These are phyloP conservation scores for Calonectris borealis DNA, from an alignment of 2,113 vertebrate genomes.

Conservation along the genomic window DNA sequence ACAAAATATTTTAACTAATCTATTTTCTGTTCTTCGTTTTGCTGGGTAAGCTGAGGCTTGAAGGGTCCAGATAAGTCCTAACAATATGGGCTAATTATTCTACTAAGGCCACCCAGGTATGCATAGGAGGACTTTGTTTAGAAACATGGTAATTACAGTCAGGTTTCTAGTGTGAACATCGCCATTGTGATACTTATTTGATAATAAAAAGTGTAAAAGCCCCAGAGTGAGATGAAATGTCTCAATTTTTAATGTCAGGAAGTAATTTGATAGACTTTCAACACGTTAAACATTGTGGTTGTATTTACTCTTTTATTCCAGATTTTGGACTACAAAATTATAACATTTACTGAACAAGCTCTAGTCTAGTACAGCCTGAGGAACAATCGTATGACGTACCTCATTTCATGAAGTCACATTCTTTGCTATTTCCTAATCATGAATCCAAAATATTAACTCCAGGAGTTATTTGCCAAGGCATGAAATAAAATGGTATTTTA, in stretches of 20 bases:
- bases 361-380: not conserved
- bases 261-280: not conserved
- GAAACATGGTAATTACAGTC: not conserved
- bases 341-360: not conserved
- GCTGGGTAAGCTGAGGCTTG: not conserved
- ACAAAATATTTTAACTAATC: not conserved
- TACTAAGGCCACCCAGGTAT: not conserved
- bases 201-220: not conserved
- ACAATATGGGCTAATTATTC: not conserved
- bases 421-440: not conserved
- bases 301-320: not conserved
- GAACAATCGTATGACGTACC: not conserved
- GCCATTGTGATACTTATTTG: not conserved
- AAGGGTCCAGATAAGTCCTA: not conserved
- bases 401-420: not conserved
- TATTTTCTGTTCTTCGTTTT: not conserved
- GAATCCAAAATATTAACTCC: not conserved
- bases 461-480: not conserved
- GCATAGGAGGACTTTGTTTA: not conserved
- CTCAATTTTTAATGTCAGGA: not conserved
- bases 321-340: not conserved
- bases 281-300: not conserved
- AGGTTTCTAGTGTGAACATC: not conserved
- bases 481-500: not conserved
- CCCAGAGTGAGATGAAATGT: not conserved